Evolutionary conservation across 2,888 invertebrate genomes (phyloP).

Genomic region (Hofmannophila pseudospretella): DNA sequence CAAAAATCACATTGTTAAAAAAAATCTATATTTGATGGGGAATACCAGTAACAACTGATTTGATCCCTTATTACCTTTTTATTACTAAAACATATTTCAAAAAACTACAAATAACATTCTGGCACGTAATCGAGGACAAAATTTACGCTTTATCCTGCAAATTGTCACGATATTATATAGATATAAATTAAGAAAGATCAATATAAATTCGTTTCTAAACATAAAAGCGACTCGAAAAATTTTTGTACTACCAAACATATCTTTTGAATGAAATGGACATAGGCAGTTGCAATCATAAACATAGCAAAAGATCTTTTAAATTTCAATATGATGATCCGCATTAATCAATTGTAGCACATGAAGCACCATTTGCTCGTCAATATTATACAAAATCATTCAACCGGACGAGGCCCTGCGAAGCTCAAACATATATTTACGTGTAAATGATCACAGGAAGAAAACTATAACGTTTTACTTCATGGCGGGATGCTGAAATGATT

Average conservation of each 20-base stretch:
- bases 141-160: slow-evolving; percentile 40
- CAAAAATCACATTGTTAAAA: slow-evolving; percentile 59
- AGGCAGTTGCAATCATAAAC: no score
- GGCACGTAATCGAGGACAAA: slow-evolving; percentile 68
- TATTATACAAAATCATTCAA: slow-evolving; percentile 27
- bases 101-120: slow-evolving; percentile 67
- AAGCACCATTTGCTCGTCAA: slow-evolving; percentile 55
- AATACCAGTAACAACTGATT: slow-evolving; percentile 40
- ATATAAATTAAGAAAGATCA: slow-evolving; percentile 20
- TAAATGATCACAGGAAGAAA: slow-evolving; percentile 31
- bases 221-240: slow-evolving; percentile 18
- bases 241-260: slow-evolving; percentile 63
- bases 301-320: no score
- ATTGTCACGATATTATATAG: slow-evolving; percentile 53
- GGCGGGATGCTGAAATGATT: background rate
- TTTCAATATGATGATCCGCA: slow-evolving; percentile 21
- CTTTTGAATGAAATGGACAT: slow-evolving; percentile 34
- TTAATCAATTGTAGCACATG: slow-evolving; percentile 44
- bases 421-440: slow-evolving; percentile 8
- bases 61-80: slow-evolving; percentile 46
- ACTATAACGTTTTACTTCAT: slow-evolving; percentile 45
- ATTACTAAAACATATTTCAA: slow-evolving; percentile 54
- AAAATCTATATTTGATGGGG: slow-evolving; percentile 35
- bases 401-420: slow-evolving; percentile 6
- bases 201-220: slow-evolving; percentile 54